Evolutionary conservation across 2,113 vertebrate species (phyloP).

Genomic region (Tragulus kanchil): DNA sequence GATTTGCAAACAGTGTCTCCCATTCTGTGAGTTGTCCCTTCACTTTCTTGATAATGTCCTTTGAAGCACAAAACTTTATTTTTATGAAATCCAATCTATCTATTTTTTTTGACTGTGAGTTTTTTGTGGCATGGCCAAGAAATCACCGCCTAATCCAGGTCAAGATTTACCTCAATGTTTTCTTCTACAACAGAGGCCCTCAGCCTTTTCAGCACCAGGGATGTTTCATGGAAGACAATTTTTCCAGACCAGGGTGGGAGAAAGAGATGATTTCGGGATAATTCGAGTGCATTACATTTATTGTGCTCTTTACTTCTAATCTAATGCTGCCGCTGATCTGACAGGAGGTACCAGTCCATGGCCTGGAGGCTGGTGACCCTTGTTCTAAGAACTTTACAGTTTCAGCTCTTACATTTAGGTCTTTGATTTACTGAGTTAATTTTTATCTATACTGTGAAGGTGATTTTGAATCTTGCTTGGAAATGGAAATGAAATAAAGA

Average conservation of each 20-base stretch:
- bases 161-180: conserved; percentile 8
- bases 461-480: neutral
- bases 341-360: neutral
- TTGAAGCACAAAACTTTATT: neutral
- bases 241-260: neutral
- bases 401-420: neutral
- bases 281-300: neutral
- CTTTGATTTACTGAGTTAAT: conserved; percentile 38
- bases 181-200: neutral
- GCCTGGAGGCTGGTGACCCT: neutral
- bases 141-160: neutral
- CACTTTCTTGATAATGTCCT: neutral
- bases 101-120: neutral
- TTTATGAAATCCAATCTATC: neutral
- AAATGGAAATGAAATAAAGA: neutral
- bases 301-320: neutral
- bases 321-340: neutral
- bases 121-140: neutral
- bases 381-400: neutral
- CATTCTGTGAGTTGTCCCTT: neutral
- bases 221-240: neutral
- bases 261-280: neutral
- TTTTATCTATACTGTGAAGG: neutral
- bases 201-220: neutral
- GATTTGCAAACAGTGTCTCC: neutral